A percentile compares a stretch with the other conserved stretches of the same genome.
phyloP scores from a whole-genome alignment of 2,113 vertebrate species.

The Tachycineta bicolor region DNA sequence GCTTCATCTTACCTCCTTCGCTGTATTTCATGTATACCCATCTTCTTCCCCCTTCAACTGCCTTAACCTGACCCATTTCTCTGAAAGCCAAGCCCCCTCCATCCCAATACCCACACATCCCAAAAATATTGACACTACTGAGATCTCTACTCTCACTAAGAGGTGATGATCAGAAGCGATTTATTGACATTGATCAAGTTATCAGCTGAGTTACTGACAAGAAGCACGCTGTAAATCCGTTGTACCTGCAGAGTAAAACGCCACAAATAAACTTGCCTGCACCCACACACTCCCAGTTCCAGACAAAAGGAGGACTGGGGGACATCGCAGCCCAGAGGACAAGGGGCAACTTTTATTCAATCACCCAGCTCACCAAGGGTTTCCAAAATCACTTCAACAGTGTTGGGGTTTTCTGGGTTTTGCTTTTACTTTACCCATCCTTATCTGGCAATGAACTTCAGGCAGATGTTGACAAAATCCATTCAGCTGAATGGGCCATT shows the following conservation, averaged over 20 bases:
- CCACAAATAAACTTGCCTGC: not conserved
- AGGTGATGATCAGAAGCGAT: not conserved
- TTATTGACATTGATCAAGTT: not conserved
- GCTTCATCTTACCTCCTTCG: not conserved
- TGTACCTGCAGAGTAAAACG: not conserved
- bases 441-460: not conserved
- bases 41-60: not conserved
- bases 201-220: not conserved
- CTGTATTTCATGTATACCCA: not conserved
- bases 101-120: not conserved
- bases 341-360: not conserved
- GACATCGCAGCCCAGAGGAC: not conserved
- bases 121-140: not conserved
- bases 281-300: rapidly evolving
- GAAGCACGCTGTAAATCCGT: not conserved
- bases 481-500: not conserved
- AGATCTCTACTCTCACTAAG: not conserved
- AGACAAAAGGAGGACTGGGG: not conserved
- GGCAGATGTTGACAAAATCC: not conserved
- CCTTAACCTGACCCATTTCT: not conserved
- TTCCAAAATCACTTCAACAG: not conserved
- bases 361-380: not conserved
- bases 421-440: not conserved
- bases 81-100: not conserved
- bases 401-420: not conserved